Evolutionary conservation across 1,140 invertebrate species (phyloP), one percentile per base, ranked within the genome.

Genomic region (Heliothis subflexa): DNA sequence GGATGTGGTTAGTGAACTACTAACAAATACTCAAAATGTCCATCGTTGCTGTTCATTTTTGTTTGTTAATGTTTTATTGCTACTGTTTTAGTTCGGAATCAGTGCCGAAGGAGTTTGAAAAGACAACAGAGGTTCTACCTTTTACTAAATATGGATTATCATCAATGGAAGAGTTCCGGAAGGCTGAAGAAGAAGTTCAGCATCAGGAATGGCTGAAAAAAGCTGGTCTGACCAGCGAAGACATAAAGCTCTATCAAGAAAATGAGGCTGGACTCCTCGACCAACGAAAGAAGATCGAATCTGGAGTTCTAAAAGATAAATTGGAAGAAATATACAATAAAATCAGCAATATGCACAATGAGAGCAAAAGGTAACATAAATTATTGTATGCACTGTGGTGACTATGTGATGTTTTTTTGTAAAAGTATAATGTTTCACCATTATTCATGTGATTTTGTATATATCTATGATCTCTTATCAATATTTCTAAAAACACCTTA

Each of bases 81-180:
- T 55, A 12, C 18, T 45, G 54, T 66, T 90, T 80, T 72, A 93
- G 90, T 79, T 91, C 92, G 9, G 86, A 93, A 78, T 81, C 84
- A 13, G 25, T 93, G 40, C 91, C 92, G 1, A 93, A 93, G 81
- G 88, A 93, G 55, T 94, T 94, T 84, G 85, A 89, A 73, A 93
- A 93, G 76, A 88, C 85, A 3, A 84, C 91, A 1, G 90, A 93
- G 82, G 90, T 93, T 28, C 86, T 94, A 70, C 93, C 93, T 11
- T 90, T 94, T 61, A 87, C 86, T 10, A 93, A 89, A 78, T 93
- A 90, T 87, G 93, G 93, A 16, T 61, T 94, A 68, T 90, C 92
- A 3, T 86, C 87, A 12, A 81, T 90, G 25, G 78, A 90, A 78
- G 91, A 93, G 61, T 92, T 91, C 64, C 81, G 85, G 28, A 87